A percentile compares a stretch with the other conserved stretches of the same genome.
phyloP scores from a whole-genome alignment of 2,797 vertebrate species.

The Crypturellus tataupa region DNA sequence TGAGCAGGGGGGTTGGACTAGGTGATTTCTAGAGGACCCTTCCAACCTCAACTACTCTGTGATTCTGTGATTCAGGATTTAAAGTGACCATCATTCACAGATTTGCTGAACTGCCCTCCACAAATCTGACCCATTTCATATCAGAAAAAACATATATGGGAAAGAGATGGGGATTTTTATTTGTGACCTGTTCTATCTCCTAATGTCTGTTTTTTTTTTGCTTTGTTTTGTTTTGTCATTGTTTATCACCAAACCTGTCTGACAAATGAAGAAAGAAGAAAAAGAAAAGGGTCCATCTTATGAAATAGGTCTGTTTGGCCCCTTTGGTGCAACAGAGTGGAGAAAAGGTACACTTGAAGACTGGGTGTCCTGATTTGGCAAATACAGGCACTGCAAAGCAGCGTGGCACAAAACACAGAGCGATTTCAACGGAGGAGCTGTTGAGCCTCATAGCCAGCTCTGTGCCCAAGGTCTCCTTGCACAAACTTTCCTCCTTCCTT shows the following conservation, averaged over 20 bases:
- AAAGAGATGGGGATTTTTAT: background rate
- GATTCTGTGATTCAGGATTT: background rate
- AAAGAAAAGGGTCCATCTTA: conserved; percentile 21
- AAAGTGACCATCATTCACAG: background rate
- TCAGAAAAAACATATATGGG: background rate
- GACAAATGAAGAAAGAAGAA: conserved; percentile 56
- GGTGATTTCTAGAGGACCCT: no score
- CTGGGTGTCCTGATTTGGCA: background rate
- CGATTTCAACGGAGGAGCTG: conserved; percentile 11
- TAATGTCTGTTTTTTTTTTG: background rate
- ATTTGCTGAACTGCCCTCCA: background rate
- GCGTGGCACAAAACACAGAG: background rate
- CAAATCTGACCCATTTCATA: background rate
- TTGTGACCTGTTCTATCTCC: conserved; percentile 18
- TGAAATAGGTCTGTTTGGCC: background rate
- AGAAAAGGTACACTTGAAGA: conserved; percentile 25
- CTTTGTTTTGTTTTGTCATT: conserved; percentile 49
- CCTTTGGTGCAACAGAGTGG: background rate
- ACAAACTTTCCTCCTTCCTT: background rate
- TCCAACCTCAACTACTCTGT: no score
- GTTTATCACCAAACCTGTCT: conserved; percentile 31
- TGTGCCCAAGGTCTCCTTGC: background rate
- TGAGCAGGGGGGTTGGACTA: no score
- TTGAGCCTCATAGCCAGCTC: background rate
- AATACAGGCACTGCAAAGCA: background rate